Evolutionary conservation across 2,888 invertebrate genomes (phyloP).

Genomic region (Yponomeuta cagnagella): DNA sequence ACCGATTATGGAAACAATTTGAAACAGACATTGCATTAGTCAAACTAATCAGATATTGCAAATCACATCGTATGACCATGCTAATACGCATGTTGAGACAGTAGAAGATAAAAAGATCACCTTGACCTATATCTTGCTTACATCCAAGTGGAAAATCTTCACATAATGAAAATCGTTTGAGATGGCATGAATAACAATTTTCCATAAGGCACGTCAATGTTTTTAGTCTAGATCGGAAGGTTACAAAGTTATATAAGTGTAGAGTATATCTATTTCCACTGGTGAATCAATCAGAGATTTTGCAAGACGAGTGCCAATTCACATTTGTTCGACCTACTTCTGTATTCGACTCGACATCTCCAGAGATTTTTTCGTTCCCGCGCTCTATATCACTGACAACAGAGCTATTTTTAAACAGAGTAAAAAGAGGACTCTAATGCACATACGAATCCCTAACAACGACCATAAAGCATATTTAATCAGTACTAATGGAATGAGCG

Average conservation of each 20-base stretch:
- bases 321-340: background rate
- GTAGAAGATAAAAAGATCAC: background rate
- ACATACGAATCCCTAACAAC: background rate
- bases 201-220: background rate
- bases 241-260: background rate
- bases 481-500: slow-evolving; percentile 3
- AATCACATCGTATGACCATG: background rate
- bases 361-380: slow-evolving; percentile 6
- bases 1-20: background rate
- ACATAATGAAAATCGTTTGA: background rate
- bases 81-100: background rate
- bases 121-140: background rate
- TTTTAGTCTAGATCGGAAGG: background rate
- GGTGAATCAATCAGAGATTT: slow-evolving; percentile 19
- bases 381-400: slow-evolving; percentile 1
- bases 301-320: slow-evolving; percentile 13
- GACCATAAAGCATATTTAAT: background rate
- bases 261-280: background rate
- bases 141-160: background rate
- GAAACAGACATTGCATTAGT: background rate
- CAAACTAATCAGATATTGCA: background rate
- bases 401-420: background rate
- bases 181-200: background rate
- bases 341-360: slow-evolving; percentile 6
- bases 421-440: slow-evolving; percentile 1